phyloP scores from a whole-genome alignment of 2,113 vertebrate genomes.

The Chunga burmeisteri region DNA sequence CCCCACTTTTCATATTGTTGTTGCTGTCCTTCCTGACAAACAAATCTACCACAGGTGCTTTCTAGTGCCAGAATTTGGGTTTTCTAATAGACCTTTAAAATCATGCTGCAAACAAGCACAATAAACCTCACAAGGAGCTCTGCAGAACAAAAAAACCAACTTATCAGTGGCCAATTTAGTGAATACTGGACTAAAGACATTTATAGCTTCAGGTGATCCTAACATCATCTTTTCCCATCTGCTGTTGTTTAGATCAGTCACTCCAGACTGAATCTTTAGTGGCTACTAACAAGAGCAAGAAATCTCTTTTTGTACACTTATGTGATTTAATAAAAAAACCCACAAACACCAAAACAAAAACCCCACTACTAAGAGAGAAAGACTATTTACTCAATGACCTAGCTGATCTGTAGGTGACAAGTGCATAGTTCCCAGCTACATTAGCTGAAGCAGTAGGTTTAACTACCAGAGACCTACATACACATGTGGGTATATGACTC shows the following conservation, averaged over 20 bases:
- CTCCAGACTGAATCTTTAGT: neutral
- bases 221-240: neutral
- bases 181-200: neutral
- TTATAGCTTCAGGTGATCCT: neutral
- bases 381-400: neutral
- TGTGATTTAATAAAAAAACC: neutral
- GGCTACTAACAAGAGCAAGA: neutral
- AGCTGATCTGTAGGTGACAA: neutral
- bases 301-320: neutral
- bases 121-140: neutral
- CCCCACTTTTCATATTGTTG: neutral
- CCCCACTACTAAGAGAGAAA: neutral
- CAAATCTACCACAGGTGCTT: neutral
- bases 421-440: neutral
- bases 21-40: neutral
- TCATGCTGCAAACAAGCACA: neutral
- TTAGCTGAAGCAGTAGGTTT: neutral
- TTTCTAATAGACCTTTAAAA: neutral
- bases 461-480: neutral
- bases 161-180: neutral
- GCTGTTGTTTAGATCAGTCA: neutral
- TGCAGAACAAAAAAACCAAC: neutral
- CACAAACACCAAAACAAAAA: neutral
- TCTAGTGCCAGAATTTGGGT: neutral
- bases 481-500: neutral